phyloP scores from a whole-genome alignment of 2,113 vertebrate species.

The Poecile atricapillus region DNA sequence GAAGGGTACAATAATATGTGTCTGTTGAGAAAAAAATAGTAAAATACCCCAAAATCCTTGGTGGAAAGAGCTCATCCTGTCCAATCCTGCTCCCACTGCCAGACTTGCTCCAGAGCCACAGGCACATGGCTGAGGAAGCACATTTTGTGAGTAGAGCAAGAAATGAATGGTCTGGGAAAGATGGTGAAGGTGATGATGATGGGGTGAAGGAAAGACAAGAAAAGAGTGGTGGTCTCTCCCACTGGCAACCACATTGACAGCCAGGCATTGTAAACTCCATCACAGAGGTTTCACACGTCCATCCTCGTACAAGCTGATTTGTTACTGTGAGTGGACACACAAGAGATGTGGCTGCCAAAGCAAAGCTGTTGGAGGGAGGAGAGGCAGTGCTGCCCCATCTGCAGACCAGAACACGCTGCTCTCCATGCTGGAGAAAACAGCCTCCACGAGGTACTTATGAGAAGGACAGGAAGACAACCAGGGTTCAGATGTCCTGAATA shows the following conservation, averaged over 20 bases:
- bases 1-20: background rate
- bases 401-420: rapidly evolving
- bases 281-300: background rate
- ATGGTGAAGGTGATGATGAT: no score
- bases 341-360: background rate
- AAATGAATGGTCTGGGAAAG: background rate
- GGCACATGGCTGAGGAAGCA: background rate
- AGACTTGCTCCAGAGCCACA: background rate
- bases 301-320: rapidly evolving
- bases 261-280: background rate
- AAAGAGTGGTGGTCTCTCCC: background rate
- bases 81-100: background rate
- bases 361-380: background rate
- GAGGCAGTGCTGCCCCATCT: background rate
- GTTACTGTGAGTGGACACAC: background rate
- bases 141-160: background rate
- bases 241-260: background rate
- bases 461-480: background rate
- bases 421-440: background rate
- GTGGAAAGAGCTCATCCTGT: background rate
- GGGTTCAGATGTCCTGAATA: background rate
- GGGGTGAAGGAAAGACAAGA: background rate
- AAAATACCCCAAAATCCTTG: background rate
- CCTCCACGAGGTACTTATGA: background rate
- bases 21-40: background rate